phyloP scores from a whole-genome alignment of 2,113 vertebrate genomes.

The Ramphastos sulfuratus region DNA sequence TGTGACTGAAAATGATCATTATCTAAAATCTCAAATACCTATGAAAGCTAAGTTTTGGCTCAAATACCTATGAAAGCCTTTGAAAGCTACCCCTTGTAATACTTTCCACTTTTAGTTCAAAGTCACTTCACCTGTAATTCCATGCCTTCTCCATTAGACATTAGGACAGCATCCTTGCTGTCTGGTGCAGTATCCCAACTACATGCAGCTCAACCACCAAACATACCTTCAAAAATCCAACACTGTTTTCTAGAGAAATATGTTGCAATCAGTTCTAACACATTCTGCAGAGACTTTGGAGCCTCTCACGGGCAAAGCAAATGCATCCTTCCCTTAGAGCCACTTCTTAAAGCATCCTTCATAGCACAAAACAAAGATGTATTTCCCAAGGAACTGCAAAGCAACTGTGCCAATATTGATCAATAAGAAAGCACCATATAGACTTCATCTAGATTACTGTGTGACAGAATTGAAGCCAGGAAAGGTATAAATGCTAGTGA shows the following conservation, averaged over 20 bases:
- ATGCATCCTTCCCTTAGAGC: not conserved
- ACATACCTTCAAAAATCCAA: not conserved
- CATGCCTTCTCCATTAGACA: not conserved
- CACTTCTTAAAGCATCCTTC: not conserved
- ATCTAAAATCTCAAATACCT: not conserved
- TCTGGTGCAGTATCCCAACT: not conserved
- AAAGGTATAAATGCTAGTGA: not conserved
- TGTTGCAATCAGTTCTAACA: not conserved
- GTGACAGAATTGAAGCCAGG: not conserved
- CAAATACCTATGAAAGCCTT: not conserved
- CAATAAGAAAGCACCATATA: not conserved
- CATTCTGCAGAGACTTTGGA: not conserved
- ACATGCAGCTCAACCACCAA: not conserved
- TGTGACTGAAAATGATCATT: not conserved
- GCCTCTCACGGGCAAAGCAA: not conserved
- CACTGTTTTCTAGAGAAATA: fast-evolving
- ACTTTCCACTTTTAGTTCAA: not conserved
- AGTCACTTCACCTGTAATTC: not conserved
- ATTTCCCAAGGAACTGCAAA: not conserved
- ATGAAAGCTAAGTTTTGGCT: not conserved
- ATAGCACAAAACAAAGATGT: not conserved
- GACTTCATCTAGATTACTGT: not conserved
- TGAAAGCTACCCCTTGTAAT: not conserved
- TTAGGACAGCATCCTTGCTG: not conserved
- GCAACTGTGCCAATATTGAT: fast-evolving